Base-by-base conservation (phyloP, 2,888 invertebrate genomes). In the Torymus auratus region DNA sequence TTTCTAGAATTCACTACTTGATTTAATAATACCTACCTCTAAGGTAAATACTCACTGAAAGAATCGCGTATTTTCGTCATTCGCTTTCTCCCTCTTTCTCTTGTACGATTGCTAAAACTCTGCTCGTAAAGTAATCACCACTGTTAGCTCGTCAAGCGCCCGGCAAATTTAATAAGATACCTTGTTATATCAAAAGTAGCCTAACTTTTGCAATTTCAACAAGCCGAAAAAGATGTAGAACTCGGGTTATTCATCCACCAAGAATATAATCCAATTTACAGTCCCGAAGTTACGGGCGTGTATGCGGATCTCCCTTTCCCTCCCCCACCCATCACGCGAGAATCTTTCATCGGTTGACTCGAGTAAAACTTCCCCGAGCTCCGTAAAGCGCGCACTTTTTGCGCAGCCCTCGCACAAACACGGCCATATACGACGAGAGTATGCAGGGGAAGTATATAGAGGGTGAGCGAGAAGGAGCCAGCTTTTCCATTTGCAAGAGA, bases 21-120 rank as follows among this genome's bases (percentile, higher is more conserved):
- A 78, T 80, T 80, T 71, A 75, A 72, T 62, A 82, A 82, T 82
- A 82, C 82, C 82, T 82, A 82, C 82, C 82, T 82, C 82, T 78
- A 82, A 74, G 67, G 70, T 77, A 81, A 72, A 77, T 82, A 82
- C 82, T 80, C 82, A 82, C 82, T 56, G 74, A 82, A 70, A 69
- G 53, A 62, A 80, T 77, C 82, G 78, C 82, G 79, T 58, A 72
- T 70, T 78, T 74, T 82, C 82, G 55, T 82, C 77, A 52, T 62
- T 80, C 65, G 64, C 28, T 76, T 41, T 41, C 80, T 77, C 65
- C 80, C 74, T 23, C 69, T 61, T 64, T 71, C 23, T 76, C 76
- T 82, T 82, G 76, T 68, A 52, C 5, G 61, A 62, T 68, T 14
- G 52, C 41, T 62, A 68, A 75, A 71, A 11, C 41, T 80, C 74